phyloP scores from a whole-genome alignment of 2,888 invertebrate genomes.

The Lepidonotus clava region DNA sequence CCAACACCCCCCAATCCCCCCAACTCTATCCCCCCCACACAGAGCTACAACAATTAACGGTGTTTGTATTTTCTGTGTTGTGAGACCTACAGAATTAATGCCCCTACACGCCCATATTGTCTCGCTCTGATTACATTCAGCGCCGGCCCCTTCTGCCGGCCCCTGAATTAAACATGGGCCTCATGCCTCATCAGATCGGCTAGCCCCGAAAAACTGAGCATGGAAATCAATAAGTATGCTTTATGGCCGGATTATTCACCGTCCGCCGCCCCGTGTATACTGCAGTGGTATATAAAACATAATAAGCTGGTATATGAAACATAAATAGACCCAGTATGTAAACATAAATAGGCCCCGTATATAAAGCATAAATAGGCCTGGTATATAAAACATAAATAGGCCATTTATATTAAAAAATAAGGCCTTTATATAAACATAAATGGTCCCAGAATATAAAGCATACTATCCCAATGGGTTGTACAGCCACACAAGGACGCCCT shows the following conservation, averaged over 20 bases:
- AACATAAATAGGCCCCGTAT: background rate
- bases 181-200: background rate
- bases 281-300: background rate
- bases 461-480: too few species aligned
- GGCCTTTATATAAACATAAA: too few species aligned
- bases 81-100: background rate
- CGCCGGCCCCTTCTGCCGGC: background rate
- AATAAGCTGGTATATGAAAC: too few species aligned
- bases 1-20: background rate
- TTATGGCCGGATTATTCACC: background rate
- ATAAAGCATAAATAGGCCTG: background rate
- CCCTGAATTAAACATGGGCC: background rate
- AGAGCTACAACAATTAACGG: background rate
- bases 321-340: too few species aligned
- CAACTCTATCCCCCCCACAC: background rate
- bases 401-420: too few species aligned
- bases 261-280: background rate
- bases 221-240: background rate
- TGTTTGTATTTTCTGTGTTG: background rate
- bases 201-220: background rate
- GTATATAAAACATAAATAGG: background rate
- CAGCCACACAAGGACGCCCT: too few species aligned
- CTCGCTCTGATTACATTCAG: background rate
- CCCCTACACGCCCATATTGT: background rate
- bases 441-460: too few species aligned